Conservation (phyloP, 2,113 vertebrate genomes). For the Neolamprologus sp. region DNA sequence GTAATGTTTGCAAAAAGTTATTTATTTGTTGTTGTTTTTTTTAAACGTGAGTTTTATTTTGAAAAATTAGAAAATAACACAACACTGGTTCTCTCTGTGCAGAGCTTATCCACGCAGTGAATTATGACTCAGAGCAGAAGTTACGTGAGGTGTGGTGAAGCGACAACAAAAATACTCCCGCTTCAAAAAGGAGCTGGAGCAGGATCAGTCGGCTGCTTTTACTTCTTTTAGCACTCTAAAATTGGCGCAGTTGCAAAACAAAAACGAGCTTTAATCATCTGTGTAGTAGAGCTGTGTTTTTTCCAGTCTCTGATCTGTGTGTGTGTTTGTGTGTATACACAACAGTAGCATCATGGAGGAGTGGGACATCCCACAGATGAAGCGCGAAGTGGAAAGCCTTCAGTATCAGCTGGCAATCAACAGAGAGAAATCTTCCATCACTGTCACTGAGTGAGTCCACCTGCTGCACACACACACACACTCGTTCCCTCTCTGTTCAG, state of each 20-base stretch:
- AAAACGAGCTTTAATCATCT: neutral
- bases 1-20: neutral
- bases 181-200: neutral
- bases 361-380: slow-evolving; percentile 88
- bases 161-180: neutral
- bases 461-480: neutral
- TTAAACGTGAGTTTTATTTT: neutral
- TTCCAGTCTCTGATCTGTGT: neutral
- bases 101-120: neutral
- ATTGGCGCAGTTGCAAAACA: neutral
- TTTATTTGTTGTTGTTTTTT: neutral
- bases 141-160: neutral
- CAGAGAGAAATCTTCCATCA: slow-evolving; percentile 90
- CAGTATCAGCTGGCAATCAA: slow-evolving; percentile 93
- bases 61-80: neutral
- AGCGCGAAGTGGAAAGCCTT: slow-evolving; percentile 92
- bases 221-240: neutral
- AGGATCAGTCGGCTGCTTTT: neutral
- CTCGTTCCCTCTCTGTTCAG: neutral
- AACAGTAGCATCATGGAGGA: slow-evolving; percentile 81
- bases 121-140: neutral
- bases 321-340: neutral
- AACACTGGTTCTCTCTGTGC: neutral
- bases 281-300: neutral
- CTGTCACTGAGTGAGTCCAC: slow-evolving; percentile 87